Conservation (phyloP, 2,113 vertebrate genomes). For the Calyptommatus sinebrachiatus region DNA sequence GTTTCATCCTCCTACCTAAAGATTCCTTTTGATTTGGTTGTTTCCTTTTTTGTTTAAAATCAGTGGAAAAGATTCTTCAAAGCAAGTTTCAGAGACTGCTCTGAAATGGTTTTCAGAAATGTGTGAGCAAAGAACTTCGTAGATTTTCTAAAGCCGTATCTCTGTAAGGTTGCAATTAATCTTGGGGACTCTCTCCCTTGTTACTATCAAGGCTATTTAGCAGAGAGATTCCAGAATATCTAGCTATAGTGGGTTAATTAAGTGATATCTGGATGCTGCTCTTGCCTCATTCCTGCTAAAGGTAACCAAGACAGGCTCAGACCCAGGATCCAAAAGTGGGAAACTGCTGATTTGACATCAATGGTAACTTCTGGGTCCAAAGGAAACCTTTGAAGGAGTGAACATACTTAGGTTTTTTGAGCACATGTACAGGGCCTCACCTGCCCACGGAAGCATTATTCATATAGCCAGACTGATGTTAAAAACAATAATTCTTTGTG, state of each 20-base stretch:
- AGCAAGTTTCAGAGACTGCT: not conserved
- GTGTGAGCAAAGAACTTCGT: not conserved
- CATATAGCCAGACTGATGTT: not conserved
- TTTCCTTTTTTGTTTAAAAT: not conserved
- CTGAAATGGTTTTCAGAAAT: not conserved
- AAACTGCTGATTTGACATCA: too few relatives aligned
- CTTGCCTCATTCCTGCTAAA: too few relatives aligned
- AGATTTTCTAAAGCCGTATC: constrained; percentile 13
- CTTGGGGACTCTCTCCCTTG: constrained; percentile 1
- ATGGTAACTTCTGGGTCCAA: too few relatives aligned
- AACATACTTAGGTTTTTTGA: too few relatives aligned
- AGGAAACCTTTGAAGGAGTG: too few relatives aligned
- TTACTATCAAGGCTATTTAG: constrained; percentile 21
- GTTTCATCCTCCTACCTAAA: not conserved
- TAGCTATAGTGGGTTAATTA: too few relatives aligned
- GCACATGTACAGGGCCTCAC: too few relatives aligned
- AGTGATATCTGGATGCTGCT: too few relatives aligned
- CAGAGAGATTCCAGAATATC: not conserved
- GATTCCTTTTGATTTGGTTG: not conserved
- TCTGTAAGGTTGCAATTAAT: constrained; percentile 14
- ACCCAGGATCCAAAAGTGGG: too few relatives aligned
- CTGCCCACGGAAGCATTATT: too few relatives aligned
- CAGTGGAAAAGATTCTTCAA: not conserved
- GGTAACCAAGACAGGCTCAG: too few relatives aligned
- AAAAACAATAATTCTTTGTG: too few relatives aligned